phyloP scores from a whole-genome alignment of 2,797 vertebrate species.

The Gymnopithys bicolor region DNA sequence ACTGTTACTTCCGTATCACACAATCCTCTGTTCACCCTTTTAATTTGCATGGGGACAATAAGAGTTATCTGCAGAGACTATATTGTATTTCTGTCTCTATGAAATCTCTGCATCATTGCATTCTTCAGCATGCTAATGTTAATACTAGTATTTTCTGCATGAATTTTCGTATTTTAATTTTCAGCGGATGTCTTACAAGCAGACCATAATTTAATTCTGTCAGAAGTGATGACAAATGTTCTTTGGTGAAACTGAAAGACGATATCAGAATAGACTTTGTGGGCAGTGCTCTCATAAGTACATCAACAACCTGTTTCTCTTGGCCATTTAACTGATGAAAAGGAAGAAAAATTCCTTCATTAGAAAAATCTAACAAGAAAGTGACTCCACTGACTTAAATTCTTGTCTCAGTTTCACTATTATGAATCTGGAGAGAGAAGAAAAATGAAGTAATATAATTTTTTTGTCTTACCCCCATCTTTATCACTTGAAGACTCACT shows the following conservation, averaged over 20 bases:
- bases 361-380: constrained; percentile 16
- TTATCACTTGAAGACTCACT: not conserved
- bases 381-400: not conserved
- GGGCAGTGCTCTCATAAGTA: not conserved
- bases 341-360: not conserved
- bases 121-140: constrained; percentile 40
- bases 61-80: not conserved
- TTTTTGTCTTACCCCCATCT: not conserved
- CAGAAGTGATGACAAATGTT: constrained; percentile 47
- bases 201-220: constrained; percentile 33
- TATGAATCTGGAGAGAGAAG: not conserved
- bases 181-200: not conserved
- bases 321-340: not conserved
- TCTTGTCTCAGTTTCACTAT: not conserved
- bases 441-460: not conserved
- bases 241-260: constrained; percentile 30
- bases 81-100: not conserved
- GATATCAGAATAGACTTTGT: constrained; percentile 27
- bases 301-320: constrained; percentile 27
- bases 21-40: not conserved
- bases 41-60: not conserved
- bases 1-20: not conserved
- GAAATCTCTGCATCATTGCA: not conserved
- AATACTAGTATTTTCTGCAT: constrained; percentile 13
- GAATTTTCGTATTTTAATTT: constrained; percentile 32